A percentile compares a stretch with the other conserved stretches of the same genome.
Conservation (phyloP, 2,113 vertebrate species). For the Platanista minor region DNA sequence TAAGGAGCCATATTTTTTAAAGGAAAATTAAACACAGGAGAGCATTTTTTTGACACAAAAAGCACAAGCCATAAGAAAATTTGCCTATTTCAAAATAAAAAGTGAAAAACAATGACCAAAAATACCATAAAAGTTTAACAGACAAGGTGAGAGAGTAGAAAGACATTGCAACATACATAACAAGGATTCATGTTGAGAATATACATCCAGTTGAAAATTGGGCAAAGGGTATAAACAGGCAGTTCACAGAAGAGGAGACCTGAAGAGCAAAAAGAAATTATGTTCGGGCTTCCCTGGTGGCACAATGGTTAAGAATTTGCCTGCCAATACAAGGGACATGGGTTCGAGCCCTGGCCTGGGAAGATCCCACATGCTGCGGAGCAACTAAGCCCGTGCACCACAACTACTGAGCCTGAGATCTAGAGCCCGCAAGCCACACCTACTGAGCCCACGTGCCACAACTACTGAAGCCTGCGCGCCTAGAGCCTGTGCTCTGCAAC, state of each 20-base stretch:
- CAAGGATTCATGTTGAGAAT: not conserved
- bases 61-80: not conserved
- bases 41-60: not conserved
- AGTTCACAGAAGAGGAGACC: not conserved
- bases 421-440: too few relatives aligned
- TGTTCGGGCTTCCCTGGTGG: too few relatives aligned
- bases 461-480: too few relatives aligned
- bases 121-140: not conserved
- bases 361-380: too few relatives aligned
- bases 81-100: not conserved
- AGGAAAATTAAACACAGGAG: not conserved
- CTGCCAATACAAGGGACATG: too few relatives aligned
- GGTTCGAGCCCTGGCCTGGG: too few relatives aligned
- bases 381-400: too few relatives aligned
- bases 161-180: not conserved
- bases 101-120: not conserved
- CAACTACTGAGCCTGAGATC: too few relatives aligned
- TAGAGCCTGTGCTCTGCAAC: too few relatives aligned
- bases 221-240: not conserved
- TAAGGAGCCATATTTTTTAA: not conserved
- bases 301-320: too few relatives aligned
- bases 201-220: rapidly evolving
- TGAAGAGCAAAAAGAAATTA: too few relatives aligned
- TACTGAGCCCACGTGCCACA: too few relatives aligned
- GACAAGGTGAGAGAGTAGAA: not conserved